Percentiles rank a stretch among this genome's conserved stretches.
Evolutionary conservation across 2,888 invertebrate species (phyloP).

Genomic region (Synanthedon myopaeformis): DNA sequence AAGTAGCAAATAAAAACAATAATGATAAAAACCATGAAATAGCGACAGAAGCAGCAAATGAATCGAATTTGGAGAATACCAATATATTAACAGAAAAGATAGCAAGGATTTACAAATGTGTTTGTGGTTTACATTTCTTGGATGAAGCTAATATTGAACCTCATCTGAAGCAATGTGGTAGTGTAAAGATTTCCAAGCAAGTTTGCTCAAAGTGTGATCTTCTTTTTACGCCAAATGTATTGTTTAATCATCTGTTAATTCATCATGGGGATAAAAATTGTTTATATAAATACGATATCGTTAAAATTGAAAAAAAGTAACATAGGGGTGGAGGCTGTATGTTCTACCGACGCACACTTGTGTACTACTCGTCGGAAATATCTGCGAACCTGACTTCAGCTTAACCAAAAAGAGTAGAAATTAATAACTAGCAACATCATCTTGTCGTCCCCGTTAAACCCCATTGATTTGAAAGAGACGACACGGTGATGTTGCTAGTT

Average conservation of each 20-base stretch:
- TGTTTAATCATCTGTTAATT: conserved; percentile 39
- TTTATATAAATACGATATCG: conserved; percentile 25
- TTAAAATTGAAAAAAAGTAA: conserved; percentile 10
- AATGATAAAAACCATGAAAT: conserved; percentile 1
- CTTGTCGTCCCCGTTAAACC: no score
- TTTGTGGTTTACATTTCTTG: conserved; percentile 40
- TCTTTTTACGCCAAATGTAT: conserved; percentile 32
- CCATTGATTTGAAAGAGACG: no score
- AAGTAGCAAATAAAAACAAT: conserved; percentile 3
- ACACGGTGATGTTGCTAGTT: no score
- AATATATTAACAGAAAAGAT: conserved; percentile 7
- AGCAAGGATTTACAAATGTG: conserved; percentile 35
- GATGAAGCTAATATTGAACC: conserved; percentile 20
- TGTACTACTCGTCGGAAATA: no score
- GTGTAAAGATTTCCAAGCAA: conserved; percentile 23
- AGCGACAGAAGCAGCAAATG: background rate
- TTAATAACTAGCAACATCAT: no score
- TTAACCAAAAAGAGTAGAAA: no score
- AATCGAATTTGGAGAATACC: background rate
- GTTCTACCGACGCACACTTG: no score
- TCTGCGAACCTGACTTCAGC: no score
- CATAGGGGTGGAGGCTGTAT: no score
- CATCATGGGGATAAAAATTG: conserved; percentile 39
- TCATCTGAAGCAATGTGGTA: conserved; percentile 25
- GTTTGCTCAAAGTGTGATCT: conserved; percentile 44